phyloP scores from a whole-genome alignment of 2,113 vertebrate species.

The Amblyopsis rosae region DNA sequence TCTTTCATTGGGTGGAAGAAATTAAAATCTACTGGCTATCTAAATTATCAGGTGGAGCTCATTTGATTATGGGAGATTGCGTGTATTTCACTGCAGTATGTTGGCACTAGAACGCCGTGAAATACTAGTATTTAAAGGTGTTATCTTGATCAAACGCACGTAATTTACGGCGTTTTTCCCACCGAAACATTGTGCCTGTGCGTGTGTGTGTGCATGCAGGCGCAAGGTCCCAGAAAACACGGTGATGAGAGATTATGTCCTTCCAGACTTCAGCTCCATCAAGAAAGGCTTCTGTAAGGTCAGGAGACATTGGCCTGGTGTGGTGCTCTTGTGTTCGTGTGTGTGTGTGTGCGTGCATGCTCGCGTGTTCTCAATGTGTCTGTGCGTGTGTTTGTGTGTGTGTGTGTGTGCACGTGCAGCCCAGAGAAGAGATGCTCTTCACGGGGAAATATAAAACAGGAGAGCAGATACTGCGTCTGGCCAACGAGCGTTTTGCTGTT shows the following conservation, averaged over 20 bases:
- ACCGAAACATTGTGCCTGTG: slow-evolving; percentile 13
- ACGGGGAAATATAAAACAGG: slow-evolving; percentile 96
- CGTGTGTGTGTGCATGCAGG: slow-evolving; percentile 68
- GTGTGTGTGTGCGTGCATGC: not conserved
- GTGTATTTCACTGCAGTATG: too few species aligned
- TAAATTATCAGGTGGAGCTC: too few species aligned
- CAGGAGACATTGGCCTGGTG: slow-evolving; percentile 26
- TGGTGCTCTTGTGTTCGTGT: not conserved
- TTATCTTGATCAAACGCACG: too few species aligned
- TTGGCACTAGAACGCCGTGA: too few species aligned
- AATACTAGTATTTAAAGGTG: too few species aligned
- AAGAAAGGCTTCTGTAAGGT: slow-evolving; percentile 99
- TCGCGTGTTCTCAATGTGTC: not conserved
- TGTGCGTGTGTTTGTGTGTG: not conserved
- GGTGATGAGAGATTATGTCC: slow-evolving; percentile 93
- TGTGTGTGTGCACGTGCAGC: slow-evolving; percentile 67
- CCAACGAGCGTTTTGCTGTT: slow-evolving; percentile 96
- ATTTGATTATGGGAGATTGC: too few species aligned
- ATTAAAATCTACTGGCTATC: too few species aligned
- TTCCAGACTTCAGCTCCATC: slow-evolving; percentile 97
- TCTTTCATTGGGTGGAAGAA: too few species aligned
- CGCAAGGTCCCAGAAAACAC: slow-evolving; percentile 92
- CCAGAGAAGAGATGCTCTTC: slow-evolving; percentile 92
- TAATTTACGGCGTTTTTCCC: too few species aligned
- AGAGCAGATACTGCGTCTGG: slow-evolving; percentile 92